Evolutionary conservation across 1,140 invertebrate species (phyloP), one percentile per base, ranked within the genome.

Genomic region (Daktulosphaira vitifoliae): DNA sequence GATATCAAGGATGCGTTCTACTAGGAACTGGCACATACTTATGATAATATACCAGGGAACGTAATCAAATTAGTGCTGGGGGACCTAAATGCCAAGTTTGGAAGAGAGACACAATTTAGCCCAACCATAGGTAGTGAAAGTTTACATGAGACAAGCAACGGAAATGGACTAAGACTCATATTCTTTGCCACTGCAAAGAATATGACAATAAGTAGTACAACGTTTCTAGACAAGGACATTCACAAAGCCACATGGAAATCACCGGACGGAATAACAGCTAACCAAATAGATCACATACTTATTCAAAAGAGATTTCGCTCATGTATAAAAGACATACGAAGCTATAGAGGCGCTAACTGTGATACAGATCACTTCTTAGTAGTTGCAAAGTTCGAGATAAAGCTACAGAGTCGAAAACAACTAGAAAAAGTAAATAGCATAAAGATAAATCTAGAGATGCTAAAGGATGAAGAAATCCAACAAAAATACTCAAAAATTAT

Each of bases 241-340:
- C 69, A 72, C 51, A 70, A 69, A 65, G 65, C 20, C 2, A 71
- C 66, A 9, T 70, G 67, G 70, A 20, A 2, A 15, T 65, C 69
- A 11, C 68, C 67, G 48, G 37, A 20, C 67, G 67, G 25, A 62
- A n/a, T n/a, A n/a, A n/a, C n/a, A n/a, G n/a, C n/a, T n/a, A n/a
- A n/a, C n/a, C n/a, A 69, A 67, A 68, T 68, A 48, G 66, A 70
- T 33, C 67, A 69, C 54, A 65, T 68, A 2, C 26, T 67, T 23
- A 70, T 68, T 33, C 39, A 67, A 29, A 16, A 23, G 11, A 68
- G 42, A 59, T 51, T 67, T n/a, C 18, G 11, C 26, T 11, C 16
- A 0, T 48, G 26, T 50, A 38, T 59, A 3, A 48, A 23, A 18
- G 54, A 70, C 51, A 67, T 69, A 25, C 25, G 53, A 20, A 46